These are phyloP conservation scores for Mesaphorura yosii DNA, from an alignment of 1,140 invertebrate genomes.

Conservation along the genomic window DNA sequence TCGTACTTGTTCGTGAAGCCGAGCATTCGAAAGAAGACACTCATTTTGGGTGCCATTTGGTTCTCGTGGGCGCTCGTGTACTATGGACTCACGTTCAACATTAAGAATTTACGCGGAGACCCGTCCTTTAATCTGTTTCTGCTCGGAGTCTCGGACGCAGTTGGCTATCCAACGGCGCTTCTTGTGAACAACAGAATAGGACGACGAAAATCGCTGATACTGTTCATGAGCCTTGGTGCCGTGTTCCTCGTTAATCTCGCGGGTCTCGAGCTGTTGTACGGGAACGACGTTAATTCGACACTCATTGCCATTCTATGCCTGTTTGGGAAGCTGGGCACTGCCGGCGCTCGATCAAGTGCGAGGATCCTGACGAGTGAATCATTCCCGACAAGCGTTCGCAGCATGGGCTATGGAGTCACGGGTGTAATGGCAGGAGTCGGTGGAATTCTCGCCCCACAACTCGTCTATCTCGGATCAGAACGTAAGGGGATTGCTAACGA, in stretches of 20 bases:
- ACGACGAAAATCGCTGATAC: slow-evolving; percentile 8
- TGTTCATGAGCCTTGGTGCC: slow-evolving; percentile 6
- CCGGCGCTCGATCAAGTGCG: slow-evolving; percentile 2
- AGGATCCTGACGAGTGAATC: slow-evolving; percentile 4
- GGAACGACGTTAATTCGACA: neutral
- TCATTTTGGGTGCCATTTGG: slow-evolving; percentile 9
- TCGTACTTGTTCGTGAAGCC: slow-evolving; percentile 6
- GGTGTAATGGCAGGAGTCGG: slow-evolving; percentile 4
- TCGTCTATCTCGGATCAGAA: slow-evolving; percentile 4
- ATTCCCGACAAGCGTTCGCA: slow-evolving; percentile 9
- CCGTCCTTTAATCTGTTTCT: slow-evolving; percentile 5
- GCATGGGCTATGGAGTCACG: slow-evolving; percentile 11
- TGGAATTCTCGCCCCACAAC: slow-evolving; percentile 9
- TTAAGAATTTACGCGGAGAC: slow-evolving; percentile 6
- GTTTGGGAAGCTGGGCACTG: slow-evolving; percentile 7
- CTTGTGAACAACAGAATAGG: slow-evolving; percentile 12
- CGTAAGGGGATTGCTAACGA: neutral
- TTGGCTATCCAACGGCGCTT: slow-evolving; percentile 7
- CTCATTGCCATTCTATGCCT: slow-evolving; percentile 2
- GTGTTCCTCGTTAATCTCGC: slow-evolving; percentile 1
- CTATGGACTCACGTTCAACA: slow-evolving; percentile 7
- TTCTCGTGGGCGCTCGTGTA: slow-evolving; percentile 3
- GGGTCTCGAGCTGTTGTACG: neutral
- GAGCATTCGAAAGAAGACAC: slow-evolving; percentile 6
- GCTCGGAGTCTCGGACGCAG: slow-evolving; percentile 9